Evolutionary conservation across 1,140 invertebrate genomes (phyloP), one percentile per base, ranked within the genome.

Genomic region (Mya arenaria): DNA sequence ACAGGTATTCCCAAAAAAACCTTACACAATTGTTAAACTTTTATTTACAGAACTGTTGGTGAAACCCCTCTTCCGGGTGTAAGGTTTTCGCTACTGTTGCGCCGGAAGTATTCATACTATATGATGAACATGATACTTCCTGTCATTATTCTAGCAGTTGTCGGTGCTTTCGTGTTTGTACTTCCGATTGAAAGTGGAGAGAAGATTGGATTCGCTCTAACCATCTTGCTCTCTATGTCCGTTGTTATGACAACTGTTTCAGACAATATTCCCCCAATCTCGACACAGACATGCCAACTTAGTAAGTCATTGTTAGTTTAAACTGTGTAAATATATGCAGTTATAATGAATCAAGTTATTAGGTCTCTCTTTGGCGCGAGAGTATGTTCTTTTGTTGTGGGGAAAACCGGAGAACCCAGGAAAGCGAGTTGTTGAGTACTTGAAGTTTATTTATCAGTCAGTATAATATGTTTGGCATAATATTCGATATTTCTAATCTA

Each of bases 121-220:
- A 36, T 71, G 10, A 48, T 71, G 74, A 82, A 60, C 39, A 62
- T 82, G 39, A 34, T 82, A 19, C 5, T 82, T 4, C 79, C 79
- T 0, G 68, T 82, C 0, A 34, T 72, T 48, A 41, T 62, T 15
- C 48, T 82, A 34, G 56, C 79, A 1, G 4, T 72, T n/a, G 25
- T 82, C n/a, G 68, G 37, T 6, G 60, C 66, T 2, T 72, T 72
- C 36, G 79, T 82, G 55, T 82, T 72, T n/a, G 17, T 82, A 23
- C 30, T 82, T 5, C 79, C 79, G n/a, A 58, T 68, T 10, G 41
- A 55, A 32, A 71, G 68, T 32, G 68, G 68, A 32, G 68, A 71
- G 19, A 71, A 71, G 30, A 56, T 56, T 4, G 68, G 68, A 17
- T 71, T 19, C 30, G 5, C 37, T 19, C 23, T 71, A 32, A 71